Evolutionary conservation across 2,113 vertebrate species (phyloP), one percentile per base, ranked within the genome.

Genomic region (Ascaphus truei): DNA sequence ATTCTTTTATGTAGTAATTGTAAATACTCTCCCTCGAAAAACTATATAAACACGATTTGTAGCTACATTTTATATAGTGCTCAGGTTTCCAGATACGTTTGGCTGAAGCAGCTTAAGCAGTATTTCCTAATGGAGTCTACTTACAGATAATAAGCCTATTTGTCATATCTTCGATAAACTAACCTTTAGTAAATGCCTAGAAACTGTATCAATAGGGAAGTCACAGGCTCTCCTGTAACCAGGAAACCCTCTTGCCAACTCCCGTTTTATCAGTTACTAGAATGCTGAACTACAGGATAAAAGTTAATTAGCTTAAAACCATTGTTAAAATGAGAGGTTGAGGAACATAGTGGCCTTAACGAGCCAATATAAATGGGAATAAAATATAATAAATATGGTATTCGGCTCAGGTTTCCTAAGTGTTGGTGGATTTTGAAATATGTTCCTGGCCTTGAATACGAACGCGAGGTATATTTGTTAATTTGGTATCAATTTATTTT

Each of bases 131-230:
- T 85, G 81, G 73, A 55, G 57, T 81, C 77, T 77, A 75, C 71
- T 82, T 81, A 47, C 75, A 74, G 77, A 80, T 82, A 83, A 83
- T 78, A 80, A 78, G 76, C 78, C 80, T 81, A 85, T 88, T 85
- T 88, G 78, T 82, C 83, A 85, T 81, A 72, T 25, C 43, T 74
- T 78, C 76, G 71, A 86, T 84, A 78, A 78, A 62, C 59, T 72
- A 79, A 75, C 69, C 73, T 87, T 83, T 86, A 77, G 76, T 76
- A 80, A 84, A 77, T 82, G 69, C 84, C 81, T 85, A 75, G 77
- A 83, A 85, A 79, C 76, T 75, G 51, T 69, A 78, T 78, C 76
- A 84, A 75, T 79, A 74, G 73, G 75, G 74, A 78, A 79, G 68
- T 71, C 65, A 77, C 68, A 57, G 52, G 69, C 80, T 73, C 55